These are phyloP conservation scores for Zosterops japonicus DNA, from an alignment of 2,113 vertebrate genomes.

Conservation along the genomic window DNA sequence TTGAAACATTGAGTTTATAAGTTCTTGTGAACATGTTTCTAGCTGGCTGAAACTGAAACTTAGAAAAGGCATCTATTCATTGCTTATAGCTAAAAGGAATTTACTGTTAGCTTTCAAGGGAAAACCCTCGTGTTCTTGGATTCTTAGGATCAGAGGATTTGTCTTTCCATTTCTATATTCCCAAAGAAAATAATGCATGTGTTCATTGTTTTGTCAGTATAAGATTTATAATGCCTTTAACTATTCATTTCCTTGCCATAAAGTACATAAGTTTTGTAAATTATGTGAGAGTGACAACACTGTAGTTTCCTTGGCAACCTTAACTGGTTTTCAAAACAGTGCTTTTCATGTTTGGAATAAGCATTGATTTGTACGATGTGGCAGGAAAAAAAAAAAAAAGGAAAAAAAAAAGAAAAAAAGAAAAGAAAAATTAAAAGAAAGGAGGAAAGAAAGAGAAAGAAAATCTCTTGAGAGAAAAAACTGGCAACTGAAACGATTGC, in stretches of 20 bases:
- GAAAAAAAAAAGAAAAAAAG: too few species aligned
- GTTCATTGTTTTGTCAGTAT: conserved; percentile 26
- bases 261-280: conserved; percentile 45
- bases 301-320: conserved; percentile 47
- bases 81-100: neutral
- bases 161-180: conserved; percentile 4
- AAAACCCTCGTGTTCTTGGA: neutral
- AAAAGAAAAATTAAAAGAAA: neutral
- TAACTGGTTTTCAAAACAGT: conserved; percentile 49
- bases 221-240: conserved; percentile 49
- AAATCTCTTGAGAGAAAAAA: neutral
- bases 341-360: conserved; percentile 45
- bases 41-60: neutral
- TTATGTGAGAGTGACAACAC: conserved; percentile 47
- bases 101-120: neutral
- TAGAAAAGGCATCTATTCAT: neutral
- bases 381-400: neutral
- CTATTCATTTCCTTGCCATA: conserved; percentile 52
- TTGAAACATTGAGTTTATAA: neutral
- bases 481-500: neutral
- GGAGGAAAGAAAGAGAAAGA: neutral
- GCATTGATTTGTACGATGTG: conserved; percentile 25
- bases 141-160: neutral
- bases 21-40: neutral
- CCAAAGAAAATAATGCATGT: conserved; percentile 34